Percentiles rank a stretch among this genome's conserved stretches.
These are phyloP conservation scores for Thaumatotibia leucotreta DNA, from an alignment of 1,140 invertebrate genomes.

Conservation along the genomic window DNA sequence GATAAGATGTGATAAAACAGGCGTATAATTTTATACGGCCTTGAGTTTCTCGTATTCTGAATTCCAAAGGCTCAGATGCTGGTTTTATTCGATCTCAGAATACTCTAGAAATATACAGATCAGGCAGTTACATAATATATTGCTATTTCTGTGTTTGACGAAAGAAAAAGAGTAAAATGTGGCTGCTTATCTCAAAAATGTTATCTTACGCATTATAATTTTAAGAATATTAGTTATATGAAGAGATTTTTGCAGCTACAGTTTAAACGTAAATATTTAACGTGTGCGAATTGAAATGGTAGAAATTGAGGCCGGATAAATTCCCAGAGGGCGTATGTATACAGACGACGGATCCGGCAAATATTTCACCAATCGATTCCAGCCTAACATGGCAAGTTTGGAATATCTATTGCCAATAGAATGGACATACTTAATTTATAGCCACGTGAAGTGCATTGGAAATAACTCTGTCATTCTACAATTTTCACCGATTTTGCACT, in stretches of 20 bases:
- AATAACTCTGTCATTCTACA: too few relatives aligned
- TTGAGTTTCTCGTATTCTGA: not conserved
- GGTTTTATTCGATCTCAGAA: not conserved
- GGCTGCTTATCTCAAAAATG: too few relatives aligned
- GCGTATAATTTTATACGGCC: not conserved
- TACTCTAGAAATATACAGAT: not conserved
- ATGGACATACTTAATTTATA: not conserved
- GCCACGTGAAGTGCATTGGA: not conserved
- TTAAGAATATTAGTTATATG: not conserved
- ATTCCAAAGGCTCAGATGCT: not conserved
- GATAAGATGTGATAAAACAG: constrained; percentile 3
- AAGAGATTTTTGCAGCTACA: not conserved
- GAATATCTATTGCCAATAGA: not conserved
- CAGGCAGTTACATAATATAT: too few relatives aligned
- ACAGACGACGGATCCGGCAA: not conserved
- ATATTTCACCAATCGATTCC: constrained; percentile 10
- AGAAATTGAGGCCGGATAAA: not conserved
- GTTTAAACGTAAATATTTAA: not conserved
- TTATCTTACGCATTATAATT: too few relatives aligned
- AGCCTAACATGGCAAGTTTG: not conserved
- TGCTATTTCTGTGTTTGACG: too few relatives aligned
- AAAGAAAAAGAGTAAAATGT: too few relatives aligned
- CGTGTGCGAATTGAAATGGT: not conserved
- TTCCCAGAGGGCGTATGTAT: not conserved
- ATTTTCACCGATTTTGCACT: too few relatives aligned